Evolutionary conservation across 2,888 invertebrate species (phyloP), one percentile per base, ranked within the genome.

Genomic region (Pristionchus entomophagus): DNA sequence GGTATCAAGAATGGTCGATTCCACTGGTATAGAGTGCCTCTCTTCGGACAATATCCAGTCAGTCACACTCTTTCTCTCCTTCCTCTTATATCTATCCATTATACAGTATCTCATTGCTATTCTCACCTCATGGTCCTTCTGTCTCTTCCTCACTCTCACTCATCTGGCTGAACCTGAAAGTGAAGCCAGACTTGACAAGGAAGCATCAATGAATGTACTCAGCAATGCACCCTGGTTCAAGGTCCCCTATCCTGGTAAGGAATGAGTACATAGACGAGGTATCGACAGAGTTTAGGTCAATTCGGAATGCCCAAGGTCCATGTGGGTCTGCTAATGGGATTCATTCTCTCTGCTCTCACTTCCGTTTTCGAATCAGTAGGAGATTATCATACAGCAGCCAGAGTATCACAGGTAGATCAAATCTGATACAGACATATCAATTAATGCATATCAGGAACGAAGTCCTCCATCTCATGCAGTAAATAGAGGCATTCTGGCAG

Each of bases 371-470:
- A 93, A 84, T 91, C 91, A 41, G 92, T 91, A 51, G 93, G 93
- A 49, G 97, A 97, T 94, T 97, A 97, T 94, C 96, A 97, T 84
- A 97, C 97, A n/a, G 96, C 97, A 1, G 96, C 97, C 17, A 92
- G 95, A 87, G 94, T 95, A 49, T 93, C 94, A 26, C 73, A 59
- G 77, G 85, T 85, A 26, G 29, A 45, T 35, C 12, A 8, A 12
- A 1, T 5, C 29, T 26, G 4, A n/a, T 14, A 4, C 4, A 19
- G 32, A 12, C 8, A 53, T 45, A 51, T 8, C 96, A 96, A 41
- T n/a, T n/a, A n/a, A 19, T 65, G 22, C 3, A 38, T 45, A 51
- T 14, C 96, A 96, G 45, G 96, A 96, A 0, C 96, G 96, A 0
- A 96, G 96, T 0, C 97, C 97, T 0, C 97, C 97, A 0, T 94